These are phyloP conservation scores for Hypanus sabinus DNA, from an alignment of 2,113 vertebrate genomes.

Conservation along the genomic window DNA sequence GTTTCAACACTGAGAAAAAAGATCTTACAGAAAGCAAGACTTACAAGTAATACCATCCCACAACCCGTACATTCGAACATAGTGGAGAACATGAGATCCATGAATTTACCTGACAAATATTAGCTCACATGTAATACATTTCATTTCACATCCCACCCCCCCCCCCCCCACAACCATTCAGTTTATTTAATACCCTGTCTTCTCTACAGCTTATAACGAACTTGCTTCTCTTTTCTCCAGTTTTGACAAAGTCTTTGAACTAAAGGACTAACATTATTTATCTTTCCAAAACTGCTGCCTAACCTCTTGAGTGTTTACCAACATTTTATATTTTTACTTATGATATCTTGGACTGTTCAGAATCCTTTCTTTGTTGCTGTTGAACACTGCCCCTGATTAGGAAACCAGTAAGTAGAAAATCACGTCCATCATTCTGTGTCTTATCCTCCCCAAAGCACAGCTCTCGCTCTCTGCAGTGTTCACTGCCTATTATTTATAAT, in stretches of 20 bases:
- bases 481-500: background rate
- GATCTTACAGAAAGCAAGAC: background rate
- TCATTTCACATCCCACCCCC: background rate
- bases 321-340: too few relatives aligned
- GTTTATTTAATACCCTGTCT: background rate
- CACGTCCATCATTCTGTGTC: background rate
- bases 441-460: background rate
- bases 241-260: too few relatives aligned
- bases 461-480: background rate
- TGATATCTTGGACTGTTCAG: background rate
- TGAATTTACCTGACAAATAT: background rate
- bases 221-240: too few relatives aligned
- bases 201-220: background rate
- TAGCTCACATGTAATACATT: background rate
- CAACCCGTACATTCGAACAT: background rate
- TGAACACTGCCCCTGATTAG: background rate
- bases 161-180: background rate
- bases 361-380: too few relatives aligned
- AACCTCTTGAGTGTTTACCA: too few relatives aligned
- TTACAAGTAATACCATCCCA: background rate
- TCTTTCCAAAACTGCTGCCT: too few relatives aligned
- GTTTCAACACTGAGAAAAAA: background rate
- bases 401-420: background rate
- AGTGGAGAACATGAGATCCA: background rate
- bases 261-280: too few relatives aligned